Evolutionary conservation across 2,797 vertebrate genomes (phyloP).

Genomic region (Typhlichthys eigenmanni): DNA sequence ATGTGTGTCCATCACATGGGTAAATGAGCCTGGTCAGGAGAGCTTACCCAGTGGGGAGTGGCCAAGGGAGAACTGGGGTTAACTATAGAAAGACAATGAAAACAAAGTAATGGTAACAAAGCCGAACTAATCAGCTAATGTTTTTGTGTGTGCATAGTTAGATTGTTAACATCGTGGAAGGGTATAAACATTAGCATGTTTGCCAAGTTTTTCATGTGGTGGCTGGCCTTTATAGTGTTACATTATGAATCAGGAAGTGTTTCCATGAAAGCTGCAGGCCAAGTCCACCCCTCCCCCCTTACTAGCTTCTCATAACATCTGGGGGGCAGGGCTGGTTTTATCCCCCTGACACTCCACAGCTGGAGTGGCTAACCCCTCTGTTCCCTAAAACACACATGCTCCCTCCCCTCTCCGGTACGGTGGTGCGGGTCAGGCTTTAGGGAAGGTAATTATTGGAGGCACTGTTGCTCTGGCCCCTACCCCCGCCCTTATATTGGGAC

Average conservation of each 20-base stretch:
- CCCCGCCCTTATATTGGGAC: slow-evolving; percentile 2
- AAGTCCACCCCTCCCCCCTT: slow-evolving; percentile 30
- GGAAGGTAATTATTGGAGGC: slow-evolving; percentile 51
- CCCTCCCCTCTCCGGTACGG: slow-evolving; percentile 27
- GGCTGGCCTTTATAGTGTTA: slow-evolving; percentile 25
- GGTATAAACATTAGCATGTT: too few relatives aligned
- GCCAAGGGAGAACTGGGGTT: slow-evolving; percentile 8
- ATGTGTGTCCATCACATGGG: slow-evolving; percentile 37
- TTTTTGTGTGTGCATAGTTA: too few relatives aligned
- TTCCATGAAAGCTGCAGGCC: slow-evolving; percentile 54
- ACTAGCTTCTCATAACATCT: slow-evolving; percentile 67
- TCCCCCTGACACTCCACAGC: slow-evolving; percentile 35
- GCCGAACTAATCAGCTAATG: too few relatives aligned
- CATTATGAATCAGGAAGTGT: slow-evolving; percentile 67
- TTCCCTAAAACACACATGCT: not conserved
- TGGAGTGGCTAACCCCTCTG: slow-evolving; percentile 14
- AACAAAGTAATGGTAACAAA: too few relatives aligned
- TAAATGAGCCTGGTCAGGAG: slow-evolving; percentile 43
- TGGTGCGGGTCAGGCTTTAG: slow-evolving; percentile 53
- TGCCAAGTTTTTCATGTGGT: not conserved
- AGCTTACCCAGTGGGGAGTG: slow-evolving; percentile 52
- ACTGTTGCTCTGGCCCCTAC: slow-evolving; percentile 25
- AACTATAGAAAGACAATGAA: too few relatives aligned
- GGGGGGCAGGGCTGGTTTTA: slow-evolving; percentile 50
- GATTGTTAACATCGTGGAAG: too few relatives aligned